Evolutionary conservation across 2,113 vertebrate species (phyloP).

Genomic region (Suricata suricatta): DNA sequence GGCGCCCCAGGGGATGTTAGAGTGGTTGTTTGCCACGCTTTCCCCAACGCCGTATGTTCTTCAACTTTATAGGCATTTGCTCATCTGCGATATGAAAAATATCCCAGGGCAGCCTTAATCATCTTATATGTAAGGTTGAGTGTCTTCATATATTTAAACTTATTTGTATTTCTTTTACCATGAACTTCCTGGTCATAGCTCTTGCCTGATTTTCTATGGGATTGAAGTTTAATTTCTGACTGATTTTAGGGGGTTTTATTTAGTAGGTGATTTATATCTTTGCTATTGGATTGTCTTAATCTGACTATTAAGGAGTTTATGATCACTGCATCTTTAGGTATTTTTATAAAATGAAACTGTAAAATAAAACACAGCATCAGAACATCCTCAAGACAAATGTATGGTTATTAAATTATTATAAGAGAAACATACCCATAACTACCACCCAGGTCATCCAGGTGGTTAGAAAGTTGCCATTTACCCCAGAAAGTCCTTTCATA

Average conservation of each 20-base stretch:
- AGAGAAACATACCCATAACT: neutral
- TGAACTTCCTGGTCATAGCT: neutral
- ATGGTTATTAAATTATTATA: neutral
- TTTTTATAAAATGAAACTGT: neutral
- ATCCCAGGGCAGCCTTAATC: neutral
- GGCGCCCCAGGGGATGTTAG: neutral
- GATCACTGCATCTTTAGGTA: neutral
- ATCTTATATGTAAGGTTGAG: neutral
- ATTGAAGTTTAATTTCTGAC: conserved; percentile 14
- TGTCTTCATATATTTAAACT: neutral
- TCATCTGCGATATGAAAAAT: conserved; percentile 25
- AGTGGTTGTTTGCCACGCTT: neutral
- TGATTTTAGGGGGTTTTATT: neutral
- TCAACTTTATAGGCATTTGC: neutral
- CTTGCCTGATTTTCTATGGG: neutral
- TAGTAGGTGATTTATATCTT: neutral
- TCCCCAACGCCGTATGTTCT: neutral
- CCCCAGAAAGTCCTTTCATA: neutral
- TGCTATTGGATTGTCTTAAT: neutral
- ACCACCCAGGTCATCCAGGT: neutral
- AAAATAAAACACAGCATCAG: neutral
- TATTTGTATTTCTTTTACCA: neutral
- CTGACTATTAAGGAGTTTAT: neutral
- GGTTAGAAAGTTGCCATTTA: neutral
- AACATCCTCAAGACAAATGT: neutral